A percentile compares a stretch with the other conserved stretches of the same genome.
Conservation (phyloP, 2,797 vertebrate genomes). For the Loris lydekkerianus region DNA sequence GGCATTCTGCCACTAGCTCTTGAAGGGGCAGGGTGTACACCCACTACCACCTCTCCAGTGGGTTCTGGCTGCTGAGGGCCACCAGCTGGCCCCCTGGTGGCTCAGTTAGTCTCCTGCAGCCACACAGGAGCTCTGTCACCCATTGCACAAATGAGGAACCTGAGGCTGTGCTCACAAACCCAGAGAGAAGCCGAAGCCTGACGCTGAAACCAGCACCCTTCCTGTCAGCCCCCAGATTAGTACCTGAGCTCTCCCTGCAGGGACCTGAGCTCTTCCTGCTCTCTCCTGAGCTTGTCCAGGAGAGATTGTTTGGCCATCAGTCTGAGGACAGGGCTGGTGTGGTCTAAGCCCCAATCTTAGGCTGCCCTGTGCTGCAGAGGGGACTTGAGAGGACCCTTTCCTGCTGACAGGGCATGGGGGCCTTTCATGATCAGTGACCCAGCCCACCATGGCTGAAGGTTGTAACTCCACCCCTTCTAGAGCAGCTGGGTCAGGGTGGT, state of each 20-base stretch:
- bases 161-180: not conserved
- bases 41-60: not conserved
- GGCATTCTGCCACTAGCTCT: not conserved
- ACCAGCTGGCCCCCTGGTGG: not conserved
- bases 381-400: not conserved
- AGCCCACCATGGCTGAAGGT: not conserved
- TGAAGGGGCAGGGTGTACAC: not conserved
- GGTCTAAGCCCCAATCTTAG: not conserved
- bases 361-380: not conserved
- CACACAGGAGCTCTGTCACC: not conserved
- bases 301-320: not conserved
- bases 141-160: not conserved
- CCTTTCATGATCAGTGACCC: not conserved
- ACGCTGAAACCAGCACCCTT: not conserved
- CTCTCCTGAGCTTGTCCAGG: not conserved
- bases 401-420: not conserved
- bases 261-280: not conserved
- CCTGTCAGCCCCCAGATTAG: not conserved
- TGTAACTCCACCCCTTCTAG: not conserved
- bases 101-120: not conserved
- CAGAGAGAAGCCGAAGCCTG: not conserved
- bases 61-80: not conserved
- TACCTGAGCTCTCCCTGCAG: not conserved
- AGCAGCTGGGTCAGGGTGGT: not conserved
- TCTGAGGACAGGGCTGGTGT: not conserved